These are phyloP conservation scores for Taxidea taxus DNA, from an alignment of 2,113 vertebrate genomes.

Conservation along the genomic window DNA sequence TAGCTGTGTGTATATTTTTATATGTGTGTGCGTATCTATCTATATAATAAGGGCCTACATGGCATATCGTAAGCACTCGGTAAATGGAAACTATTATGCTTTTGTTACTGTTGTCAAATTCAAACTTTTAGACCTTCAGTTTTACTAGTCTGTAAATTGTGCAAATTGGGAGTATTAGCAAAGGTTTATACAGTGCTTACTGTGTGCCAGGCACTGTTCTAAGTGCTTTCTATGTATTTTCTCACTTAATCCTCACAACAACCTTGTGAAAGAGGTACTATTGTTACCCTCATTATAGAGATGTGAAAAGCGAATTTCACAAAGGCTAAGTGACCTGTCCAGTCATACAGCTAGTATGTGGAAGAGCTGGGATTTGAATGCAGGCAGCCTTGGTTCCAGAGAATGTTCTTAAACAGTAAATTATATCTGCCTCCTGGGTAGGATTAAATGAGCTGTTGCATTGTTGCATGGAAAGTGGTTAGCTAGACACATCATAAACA, in stretches of 20 bases:
- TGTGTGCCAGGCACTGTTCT: background rate
- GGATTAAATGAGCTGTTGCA: background rate
- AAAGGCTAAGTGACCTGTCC: background rate
- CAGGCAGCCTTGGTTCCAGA: background rate
- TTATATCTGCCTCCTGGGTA: background rate
- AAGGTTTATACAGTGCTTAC: background rate
- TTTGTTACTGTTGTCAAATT: background rate
- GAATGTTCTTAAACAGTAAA: background rate
- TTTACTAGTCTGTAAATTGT: background rate
- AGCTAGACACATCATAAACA: background rate
- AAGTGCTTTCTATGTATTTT: background rate
- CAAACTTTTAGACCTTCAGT: background rate
- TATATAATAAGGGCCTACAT: background rate
- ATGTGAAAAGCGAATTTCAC: slow-evolving; percentile 10
- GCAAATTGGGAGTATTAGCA: background rate
- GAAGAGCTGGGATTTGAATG: background rate
- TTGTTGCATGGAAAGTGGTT: background rate
- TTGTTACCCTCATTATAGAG: background rate
- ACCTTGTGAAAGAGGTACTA: background rate
- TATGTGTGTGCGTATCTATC: background rate
- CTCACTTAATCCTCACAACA: background rate
- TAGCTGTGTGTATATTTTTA: background rate
- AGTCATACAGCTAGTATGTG: background rate
- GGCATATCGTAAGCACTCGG: background rate
- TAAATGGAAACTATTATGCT: background rate